Conservation (phyloP, 2,797 vertebrate genomes). For the Sylvia borin region DNA sequence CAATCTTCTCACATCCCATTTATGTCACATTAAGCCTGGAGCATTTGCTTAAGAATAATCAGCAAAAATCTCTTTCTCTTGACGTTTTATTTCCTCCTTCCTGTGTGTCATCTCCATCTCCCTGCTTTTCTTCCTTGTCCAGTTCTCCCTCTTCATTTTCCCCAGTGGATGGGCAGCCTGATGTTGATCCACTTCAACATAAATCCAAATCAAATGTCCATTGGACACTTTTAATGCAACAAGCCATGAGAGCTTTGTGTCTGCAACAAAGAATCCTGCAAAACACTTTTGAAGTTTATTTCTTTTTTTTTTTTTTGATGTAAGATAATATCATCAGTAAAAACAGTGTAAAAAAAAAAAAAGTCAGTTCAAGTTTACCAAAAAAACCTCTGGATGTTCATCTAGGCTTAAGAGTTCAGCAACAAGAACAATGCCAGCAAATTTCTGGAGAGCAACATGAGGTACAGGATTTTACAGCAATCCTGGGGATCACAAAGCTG, state of each 20-base stretch:
- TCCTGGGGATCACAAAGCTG: conserved; percentile 45
- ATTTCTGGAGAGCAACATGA: conserved; percentile 56
- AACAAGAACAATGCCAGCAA: conserved; percentile 67
- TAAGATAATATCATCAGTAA: neutral
- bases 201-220: neutral
- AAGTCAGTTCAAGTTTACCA: neutral
- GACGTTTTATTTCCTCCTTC: neutral
- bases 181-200: neutral
- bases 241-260: neutral
- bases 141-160: neutral
- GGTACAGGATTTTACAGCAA: conserved; percentile 61
- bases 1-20: neutral
- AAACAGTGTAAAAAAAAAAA: neutral
- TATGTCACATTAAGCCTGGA: neutral
- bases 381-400: neutral
- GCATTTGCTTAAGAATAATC: neutral
- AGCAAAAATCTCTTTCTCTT: neutral
- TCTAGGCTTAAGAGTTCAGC: neutral
- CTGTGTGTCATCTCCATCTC: neutral
- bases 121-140: neutral
- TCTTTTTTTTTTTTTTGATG: neutral
- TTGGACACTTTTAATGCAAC: neutral
- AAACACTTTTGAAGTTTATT: neutral
- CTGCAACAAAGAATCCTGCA: neutral
- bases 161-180: neutral